phyloP scores from a whole-genome alignment of 2,797 vertebrate species.

The Poecilia gillii region DNA sequence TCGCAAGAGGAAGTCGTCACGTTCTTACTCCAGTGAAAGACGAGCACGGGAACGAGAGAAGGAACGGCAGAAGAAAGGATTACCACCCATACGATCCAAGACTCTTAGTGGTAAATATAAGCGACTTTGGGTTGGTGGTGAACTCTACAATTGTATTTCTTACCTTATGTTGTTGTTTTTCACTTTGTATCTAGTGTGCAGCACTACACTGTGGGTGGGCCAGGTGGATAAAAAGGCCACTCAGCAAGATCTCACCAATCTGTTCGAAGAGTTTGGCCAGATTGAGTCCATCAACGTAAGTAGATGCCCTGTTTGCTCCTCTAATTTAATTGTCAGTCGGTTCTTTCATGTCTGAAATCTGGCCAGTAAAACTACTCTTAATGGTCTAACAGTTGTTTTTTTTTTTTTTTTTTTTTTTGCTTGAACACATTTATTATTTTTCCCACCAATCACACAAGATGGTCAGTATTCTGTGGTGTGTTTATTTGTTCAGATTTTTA shows the following conservation, averaged over 20 bases:
- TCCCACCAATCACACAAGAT: constrained; percentile 1
- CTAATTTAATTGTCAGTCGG: not conserved
- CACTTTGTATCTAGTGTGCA: constrained; percentile 87
- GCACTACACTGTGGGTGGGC: constrained; percentile 99
- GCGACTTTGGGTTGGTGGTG: not conserved
- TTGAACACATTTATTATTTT: not conserved
- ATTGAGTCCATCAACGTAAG: constrained; percentile 99
- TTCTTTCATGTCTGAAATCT: constrained; percentile 21
- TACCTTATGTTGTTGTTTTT: not conserved
- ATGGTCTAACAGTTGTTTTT: not conserved
- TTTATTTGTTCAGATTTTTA: constrained; percentile 15
- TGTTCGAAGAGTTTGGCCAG: constrained; percentile 99
- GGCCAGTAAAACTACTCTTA: not conserved
- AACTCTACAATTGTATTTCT: not conserved
- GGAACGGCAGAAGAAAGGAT: constrained; percentile 95
- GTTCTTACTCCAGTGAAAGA: constrained; percentile 96
- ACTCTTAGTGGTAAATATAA: constrained; percentile 89
- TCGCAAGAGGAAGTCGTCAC: constrained; percentile 93
- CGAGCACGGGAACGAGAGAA: constrained; percentile 94
- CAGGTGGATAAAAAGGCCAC: constrained; percentile 99
- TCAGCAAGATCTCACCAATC: constrained; percentile 97
- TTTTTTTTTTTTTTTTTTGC: too few species aligned
- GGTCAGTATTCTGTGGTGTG: not conserved
- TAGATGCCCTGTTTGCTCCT: constrained; percentile 9
- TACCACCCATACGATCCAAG: constrained; percentile 94